A percentile compares a stretch with the other conserved stretches of the same genome.
Conservation (phyloP, 2,113 vertebrate genomes). For the Nothocercus julius region DNA sequence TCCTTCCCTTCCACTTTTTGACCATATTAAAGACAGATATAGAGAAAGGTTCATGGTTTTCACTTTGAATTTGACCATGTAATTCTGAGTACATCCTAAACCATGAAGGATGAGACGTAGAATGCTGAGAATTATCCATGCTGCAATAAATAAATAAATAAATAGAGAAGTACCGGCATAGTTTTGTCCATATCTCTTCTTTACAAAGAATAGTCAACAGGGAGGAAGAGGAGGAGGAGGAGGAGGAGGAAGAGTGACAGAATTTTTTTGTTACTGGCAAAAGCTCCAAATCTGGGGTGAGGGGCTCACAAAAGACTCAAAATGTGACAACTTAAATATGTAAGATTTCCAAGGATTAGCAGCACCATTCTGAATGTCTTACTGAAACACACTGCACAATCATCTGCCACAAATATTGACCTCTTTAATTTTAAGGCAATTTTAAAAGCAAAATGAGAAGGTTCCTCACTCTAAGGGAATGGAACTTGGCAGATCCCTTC, state of each 20-base stretch:
- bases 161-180: not conserved
- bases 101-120: not conserved
- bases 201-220: not conserved
- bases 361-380: conserved; percentile 20
- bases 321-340: conserved; percentile 35
- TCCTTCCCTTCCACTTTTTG: not conserved
- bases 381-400: conserved; percentile 38
- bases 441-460: conserved; percentile 50
- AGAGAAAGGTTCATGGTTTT: not conserved
- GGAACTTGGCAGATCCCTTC: conserved; percentile 34
- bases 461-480: conserved; percentile 53
- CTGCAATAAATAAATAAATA: not conserved
- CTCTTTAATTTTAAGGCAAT: conserved; percentile 66
- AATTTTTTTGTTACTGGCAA: not conserved
- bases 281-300: not conserved
- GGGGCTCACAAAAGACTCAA: not conserved
- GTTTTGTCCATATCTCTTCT: not conserved
- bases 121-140: conserved; percentile 45
- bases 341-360: conserved; percentile 29
- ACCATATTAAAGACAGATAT: not conserved
- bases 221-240: not conserved
- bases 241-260: not conserved
- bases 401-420: conserved; percentile 21
- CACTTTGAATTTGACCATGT: conserved; percentile 18
- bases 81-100: conserved; percentile 28